Evolutionary conservation across 2,797 vertebrate species (phyloP).

Genomic region (Pterois miles): DNA sequence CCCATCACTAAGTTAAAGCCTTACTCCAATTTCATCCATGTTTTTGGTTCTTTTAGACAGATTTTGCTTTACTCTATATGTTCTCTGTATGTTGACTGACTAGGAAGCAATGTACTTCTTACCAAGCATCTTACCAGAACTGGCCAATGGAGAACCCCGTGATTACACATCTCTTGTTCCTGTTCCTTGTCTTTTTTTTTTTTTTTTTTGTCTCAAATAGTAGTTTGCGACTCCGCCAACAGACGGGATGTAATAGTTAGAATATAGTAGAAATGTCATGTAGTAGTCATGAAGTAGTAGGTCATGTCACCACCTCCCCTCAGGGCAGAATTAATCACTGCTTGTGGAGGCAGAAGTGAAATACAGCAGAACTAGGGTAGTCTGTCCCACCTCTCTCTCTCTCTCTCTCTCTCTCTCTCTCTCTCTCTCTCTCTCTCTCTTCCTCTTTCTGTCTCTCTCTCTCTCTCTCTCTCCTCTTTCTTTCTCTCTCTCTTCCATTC

Average conservation of each 20-base stretch:
- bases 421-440: not conserved
- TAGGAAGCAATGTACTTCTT: not conserved
- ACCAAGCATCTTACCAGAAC: not conserved
- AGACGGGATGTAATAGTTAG: slow-evolving; percentile 36
- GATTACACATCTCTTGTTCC: not conserved
- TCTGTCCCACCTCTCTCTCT: slow-evolving; percentile 8
- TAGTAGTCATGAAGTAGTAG: slow-evolving; percentile 43
- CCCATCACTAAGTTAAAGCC: not conserved
- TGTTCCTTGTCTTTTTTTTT: not conserved
- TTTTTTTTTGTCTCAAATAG: slow-evolving; percentile 9
- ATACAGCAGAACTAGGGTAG: slow-evolving; percentile 25
- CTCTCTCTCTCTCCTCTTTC: not conserved
- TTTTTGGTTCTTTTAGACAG: not conserved
- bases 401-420: not conserved
- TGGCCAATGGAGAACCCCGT: not conserved
- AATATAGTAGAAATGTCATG: slow-evolving; percentile 51
- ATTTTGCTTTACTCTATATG: not conserved
- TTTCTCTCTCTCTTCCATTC: slow-evolving; percentile 2
- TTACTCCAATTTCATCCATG: not conserved
- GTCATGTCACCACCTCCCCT: slow-evolving; percentile 53
- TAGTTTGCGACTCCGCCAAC: slow-evolving; percentile 12
- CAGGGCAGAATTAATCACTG: slow-evolving; percentile 53
- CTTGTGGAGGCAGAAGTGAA: slow-evolving; percentile 46
- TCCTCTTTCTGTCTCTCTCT: not conserved
- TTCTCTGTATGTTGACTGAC: not conserved